Conservation (phyloP, 2,797 vertebrate genomes). For the Poecilia gillii region DNA sequence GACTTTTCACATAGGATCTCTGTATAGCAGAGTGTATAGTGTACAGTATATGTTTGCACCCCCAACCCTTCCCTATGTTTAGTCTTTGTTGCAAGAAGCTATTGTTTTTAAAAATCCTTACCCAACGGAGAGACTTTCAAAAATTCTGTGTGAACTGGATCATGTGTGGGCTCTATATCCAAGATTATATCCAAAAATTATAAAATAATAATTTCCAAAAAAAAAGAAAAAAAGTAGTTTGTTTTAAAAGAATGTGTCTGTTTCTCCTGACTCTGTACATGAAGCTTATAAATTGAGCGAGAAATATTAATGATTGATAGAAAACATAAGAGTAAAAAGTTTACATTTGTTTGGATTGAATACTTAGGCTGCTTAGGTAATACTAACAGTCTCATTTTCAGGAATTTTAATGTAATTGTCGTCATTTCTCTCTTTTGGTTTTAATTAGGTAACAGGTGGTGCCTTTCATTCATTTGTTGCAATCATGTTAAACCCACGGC, state of each 20-base stretch:
- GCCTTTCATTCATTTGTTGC: constrained; percentile 1
- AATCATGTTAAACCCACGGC: constrained; percentile 5
- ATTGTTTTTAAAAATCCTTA: not conserved
- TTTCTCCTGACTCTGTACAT: not conserved
- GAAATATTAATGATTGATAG: not conserved
- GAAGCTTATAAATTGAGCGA: not conserved
- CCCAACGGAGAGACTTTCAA: not conserved
- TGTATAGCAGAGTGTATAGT: not conserved
- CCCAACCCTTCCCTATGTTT: not conserved
- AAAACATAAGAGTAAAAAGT: not conserved
- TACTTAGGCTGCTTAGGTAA: not conserved
- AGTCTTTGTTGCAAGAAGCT: not conserved
- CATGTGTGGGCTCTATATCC: not conserved
- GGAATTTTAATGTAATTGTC: not conserved
- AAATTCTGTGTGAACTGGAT: not conserved
- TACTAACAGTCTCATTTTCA: not conserved
- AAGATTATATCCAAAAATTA: too few species aligned
- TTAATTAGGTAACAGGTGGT: constrained; percentile 5
- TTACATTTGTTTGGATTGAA: not conserved
- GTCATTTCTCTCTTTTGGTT: constrained; percentile 1
- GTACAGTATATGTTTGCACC: not conserved
- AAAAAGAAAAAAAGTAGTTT: not conserved
- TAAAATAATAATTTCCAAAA: not conserved
- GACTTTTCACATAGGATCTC: not conserved
- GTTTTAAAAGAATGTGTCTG: not conserved